These are phyloP conservation scores for Wiebesia pumilae DNA, from an alignment of 1,140 invertebrate species.

Conservation along the genomic window DNA sequence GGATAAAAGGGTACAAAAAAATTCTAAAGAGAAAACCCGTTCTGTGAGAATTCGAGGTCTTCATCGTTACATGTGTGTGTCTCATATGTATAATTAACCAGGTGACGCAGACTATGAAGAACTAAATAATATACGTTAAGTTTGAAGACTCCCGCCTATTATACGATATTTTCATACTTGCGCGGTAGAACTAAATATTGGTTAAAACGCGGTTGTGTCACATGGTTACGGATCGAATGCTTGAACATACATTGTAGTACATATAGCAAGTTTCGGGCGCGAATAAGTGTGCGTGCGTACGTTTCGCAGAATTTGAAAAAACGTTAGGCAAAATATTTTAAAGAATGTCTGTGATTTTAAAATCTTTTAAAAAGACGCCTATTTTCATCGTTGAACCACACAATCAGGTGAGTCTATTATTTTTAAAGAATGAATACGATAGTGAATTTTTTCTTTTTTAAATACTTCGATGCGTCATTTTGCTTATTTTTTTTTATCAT, in stretches of 20 bases:
- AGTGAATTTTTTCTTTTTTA: neutral
- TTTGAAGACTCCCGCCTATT: constrained; percentile 61
- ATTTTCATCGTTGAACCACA: constrained; percentile 86
- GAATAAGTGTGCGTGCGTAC: neutral
- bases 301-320: constrained; percentile 26
- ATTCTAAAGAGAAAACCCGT: constrained; percentile 58
- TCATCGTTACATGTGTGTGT: constrained; percentile 51
- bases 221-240: neutral
- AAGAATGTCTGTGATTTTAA: constrained; percentile 55
- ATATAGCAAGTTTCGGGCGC: neutral
- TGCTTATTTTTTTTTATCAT: neutral
- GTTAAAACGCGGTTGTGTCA: constrained; percentile 44
- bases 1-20: constrained; percentile 19
- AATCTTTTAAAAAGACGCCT: constrained; percentile 79
- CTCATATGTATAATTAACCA: constrained; percentile 29
- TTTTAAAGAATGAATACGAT: neutral
- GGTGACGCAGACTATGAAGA: constrained; percentile 56
- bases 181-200: constrained; percentile 46
- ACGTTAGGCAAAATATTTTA: neutral
- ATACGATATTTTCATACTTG: constrained; percentile 59
- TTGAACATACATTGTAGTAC: neutral
- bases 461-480: neutral
- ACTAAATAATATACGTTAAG: constrained; percentile 32
- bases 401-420: constrained; percentile 78
- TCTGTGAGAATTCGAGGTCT: constrained; percentile 62